These are phyloP conservation scores for Melikaiella ostensackeni DNA, from an alignment of 2,888 invertebrate genomes.

Conservation along the genomic window DNA sequence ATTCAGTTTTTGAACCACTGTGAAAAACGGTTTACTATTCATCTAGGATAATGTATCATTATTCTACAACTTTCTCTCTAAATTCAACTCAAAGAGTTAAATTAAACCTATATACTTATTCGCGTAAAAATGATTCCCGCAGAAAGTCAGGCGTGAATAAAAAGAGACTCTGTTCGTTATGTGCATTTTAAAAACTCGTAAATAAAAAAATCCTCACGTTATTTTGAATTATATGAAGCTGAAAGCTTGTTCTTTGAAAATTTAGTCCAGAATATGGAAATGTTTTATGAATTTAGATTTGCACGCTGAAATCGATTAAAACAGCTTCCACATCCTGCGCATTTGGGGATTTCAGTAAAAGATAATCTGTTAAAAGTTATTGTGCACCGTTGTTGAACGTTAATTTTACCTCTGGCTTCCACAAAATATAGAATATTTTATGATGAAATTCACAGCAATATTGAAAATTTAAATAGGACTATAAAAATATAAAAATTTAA, in stretches of 20 bases:
- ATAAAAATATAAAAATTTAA: neutral
- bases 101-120: neutral
- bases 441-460: neutral
- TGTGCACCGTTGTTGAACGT: slow-evolving; percentile 7
- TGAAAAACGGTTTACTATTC: neutral
- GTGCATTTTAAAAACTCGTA: neutral
- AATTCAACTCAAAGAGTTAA: neutral
- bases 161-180: neutral
- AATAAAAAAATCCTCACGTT: neutral
- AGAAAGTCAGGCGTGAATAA: neutral
- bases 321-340: slow-evolving; percentile 20
- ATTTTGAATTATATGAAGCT: slow-evolving; percentile 3
- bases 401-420: slow-evolving; percentile 31
- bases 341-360: slow-evolving; percentile 29
- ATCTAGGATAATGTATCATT: neutral
- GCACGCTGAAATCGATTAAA: slow-evolving; percentile 29
- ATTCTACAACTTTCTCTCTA: neutral
- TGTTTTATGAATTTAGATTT: slow-evolving; percentile 31
- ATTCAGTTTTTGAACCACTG: neutral
- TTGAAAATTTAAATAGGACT: neutral
- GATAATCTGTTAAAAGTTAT: slow-evolving; percentile 40
- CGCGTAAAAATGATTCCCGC: neutral
- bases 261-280: slow-evolving; percentile 6
- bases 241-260: slow-evolving; percentile 12
- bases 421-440: slow-evolving; percentile 22